phyloP scores from a whole-genome alignment of 2,797 vertebrate species.

The Lacerta bilineata region DNA sequence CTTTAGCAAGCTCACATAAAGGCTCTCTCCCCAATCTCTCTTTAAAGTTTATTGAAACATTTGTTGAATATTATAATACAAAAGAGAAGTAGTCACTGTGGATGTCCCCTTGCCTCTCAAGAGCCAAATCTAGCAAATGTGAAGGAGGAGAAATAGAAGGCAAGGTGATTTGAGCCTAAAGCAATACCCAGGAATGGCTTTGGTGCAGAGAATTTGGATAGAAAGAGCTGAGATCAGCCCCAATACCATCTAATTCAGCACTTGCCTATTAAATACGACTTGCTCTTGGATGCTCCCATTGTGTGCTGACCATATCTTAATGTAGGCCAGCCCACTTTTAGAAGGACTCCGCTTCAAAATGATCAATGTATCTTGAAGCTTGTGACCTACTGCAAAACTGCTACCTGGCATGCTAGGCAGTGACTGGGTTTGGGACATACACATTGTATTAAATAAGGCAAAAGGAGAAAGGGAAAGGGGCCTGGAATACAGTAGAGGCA shows the following conservation, averaged over 20 bases:
- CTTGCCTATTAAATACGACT: background rate
- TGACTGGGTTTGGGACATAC: background rate
- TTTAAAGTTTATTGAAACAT: background rate
- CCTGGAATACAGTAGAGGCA: background rate
- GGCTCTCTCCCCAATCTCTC: background rate
- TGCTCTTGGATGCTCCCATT: background rate
- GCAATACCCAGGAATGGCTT: background rate
- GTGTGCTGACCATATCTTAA: background rate
- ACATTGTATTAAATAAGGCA: conserved; percentile 21
- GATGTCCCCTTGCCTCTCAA: too few relatives aligned
- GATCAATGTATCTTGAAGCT: background rate
- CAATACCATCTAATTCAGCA: background rate
- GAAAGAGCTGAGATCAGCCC: background rate
- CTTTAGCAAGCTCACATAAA: background rate
- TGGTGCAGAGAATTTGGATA: background rate
- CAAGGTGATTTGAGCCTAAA: too few relatives aligned
- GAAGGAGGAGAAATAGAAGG: background rate
- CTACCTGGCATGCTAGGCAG: background rate
- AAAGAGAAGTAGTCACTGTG: background rate
- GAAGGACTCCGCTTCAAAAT: background rate
- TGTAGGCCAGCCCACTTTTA: background rate
- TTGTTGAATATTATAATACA: background rate
- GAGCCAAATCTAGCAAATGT: too few relatives aligned
- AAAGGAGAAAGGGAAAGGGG: background rate
- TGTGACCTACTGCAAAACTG: background rate